phyloP scores from a whole-genome alignment of 2,888 invertebrate genomes.

The Polydrusus pterygomalis region DNA sequence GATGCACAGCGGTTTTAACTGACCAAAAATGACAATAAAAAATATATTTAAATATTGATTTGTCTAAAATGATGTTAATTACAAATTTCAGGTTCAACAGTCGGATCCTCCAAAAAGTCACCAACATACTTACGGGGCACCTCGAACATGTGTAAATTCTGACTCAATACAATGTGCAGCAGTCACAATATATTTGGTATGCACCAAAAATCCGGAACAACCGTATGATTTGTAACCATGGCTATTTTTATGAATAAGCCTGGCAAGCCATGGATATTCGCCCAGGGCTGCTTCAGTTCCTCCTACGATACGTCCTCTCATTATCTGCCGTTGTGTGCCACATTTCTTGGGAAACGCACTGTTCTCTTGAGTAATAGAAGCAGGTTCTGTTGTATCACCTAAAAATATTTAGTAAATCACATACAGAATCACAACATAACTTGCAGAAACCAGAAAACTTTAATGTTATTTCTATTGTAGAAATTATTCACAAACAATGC shows the following conservation, averaged over 20 bases:
- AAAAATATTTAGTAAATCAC: background rate
- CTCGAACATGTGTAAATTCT: conserved; percentile 53
- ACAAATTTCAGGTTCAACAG: too few species aligned
- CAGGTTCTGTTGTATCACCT: conserved; percentile 19
- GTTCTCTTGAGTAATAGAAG: conserved; percentile 25
- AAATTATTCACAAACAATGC: too few species aligned
- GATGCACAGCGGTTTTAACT: too few species aligned
- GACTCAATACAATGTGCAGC: conserved; percentile 74
- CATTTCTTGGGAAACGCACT: conserved; percentile 65
- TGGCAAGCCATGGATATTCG: conserved; percentile 75
- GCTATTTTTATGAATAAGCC: conserved; percentile 72
- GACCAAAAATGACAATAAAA: too few species aligned
- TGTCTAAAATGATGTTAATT: too few species aligned
- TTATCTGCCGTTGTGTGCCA: conserved; percentile 63
- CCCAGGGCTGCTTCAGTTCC: conserved; percentile 72
- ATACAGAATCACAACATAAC: too few species aligned
- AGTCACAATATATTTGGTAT: conserved; percentile 74
- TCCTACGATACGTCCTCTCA: conserved; percentile 67
- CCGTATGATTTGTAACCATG: conserved; percentile 64
- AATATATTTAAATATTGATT: too few species aligned
- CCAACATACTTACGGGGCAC: conserved; percentile 58
- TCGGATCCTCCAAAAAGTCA: too few species aligned
- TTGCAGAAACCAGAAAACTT: too few species aligned
- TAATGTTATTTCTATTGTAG: too few species aligned
- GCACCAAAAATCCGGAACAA: conserved; percentile 75